Evolutionary conservation across 2,888 invertebrate species (phyloP).

Genomic region (Idaea biselata): DNA sequence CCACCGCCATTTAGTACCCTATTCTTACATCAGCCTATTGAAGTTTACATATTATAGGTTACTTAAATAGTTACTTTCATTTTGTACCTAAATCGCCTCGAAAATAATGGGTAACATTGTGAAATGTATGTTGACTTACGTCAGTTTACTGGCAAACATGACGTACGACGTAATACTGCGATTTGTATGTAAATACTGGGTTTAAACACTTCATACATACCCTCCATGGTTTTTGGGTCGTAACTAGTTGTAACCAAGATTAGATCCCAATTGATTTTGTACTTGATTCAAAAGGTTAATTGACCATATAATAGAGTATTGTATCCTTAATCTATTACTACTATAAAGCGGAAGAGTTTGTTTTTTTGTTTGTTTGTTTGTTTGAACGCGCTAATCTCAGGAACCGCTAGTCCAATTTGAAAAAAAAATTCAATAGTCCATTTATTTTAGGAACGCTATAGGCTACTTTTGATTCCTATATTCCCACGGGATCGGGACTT

Average conservation of each 20-base stretch:
- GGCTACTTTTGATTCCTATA: no score
- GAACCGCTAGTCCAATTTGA: no score
- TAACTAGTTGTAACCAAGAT: conserved; percentile 7
- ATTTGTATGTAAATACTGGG: conserved; percentile 19
- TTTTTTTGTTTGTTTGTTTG: no score
- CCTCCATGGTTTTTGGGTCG: conserved; percentile 9
- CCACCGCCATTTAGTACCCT: no score
- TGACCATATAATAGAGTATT: no score
- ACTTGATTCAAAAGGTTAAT: not conserved
- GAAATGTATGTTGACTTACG: conserved; percentile 6
- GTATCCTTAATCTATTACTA: no score
- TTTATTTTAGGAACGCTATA: no score
- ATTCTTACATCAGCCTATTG: no score
- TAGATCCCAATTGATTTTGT: not conserved
- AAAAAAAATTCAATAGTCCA: no score
- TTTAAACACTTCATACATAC: conserved; percentile 7
- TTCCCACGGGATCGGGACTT: no score
- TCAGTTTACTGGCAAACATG: not conserved
- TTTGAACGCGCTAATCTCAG: no score
- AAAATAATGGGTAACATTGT: conserved; percentile 2
- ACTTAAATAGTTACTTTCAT: not conserved
- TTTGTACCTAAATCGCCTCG: not conserved
- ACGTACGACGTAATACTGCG: conserved; percentile 13
- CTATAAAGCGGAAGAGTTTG: no score
- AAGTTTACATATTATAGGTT: not conserved